Conservation (phyloP, 2,113 vertebrate genomes). For the Strix uralensis region DNA sequence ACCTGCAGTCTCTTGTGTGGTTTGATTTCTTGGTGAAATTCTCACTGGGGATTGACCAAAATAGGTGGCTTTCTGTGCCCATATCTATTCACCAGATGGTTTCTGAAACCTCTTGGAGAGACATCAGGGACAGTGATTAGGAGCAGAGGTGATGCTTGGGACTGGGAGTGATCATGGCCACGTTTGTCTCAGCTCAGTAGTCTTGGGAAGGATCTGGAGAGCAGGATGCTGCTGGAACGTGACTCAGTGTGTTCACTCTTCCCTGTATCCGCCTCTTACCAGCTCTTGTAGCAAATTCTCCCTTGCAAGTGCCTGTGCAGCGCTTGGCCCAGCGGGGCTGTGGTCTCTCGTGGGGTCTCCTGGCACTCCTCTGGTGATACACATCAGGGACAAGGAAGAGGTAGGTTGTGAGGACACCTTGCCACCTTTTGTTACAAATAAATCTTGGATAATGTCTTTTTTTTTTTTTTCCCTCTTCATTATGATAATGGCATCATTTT, state of each 20-base stretch:
- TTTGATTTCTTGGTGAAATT: background rate
- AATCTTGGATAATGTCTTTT: background rate
- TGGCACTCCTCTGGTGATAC: no score
- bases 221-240: background rate
- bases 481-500: background rate
- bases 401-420: background rate
- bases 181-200: rapidly evolving
- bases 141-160: background rate
- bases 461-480: background rate
- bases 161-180: rapidly evolving
- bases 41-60: background rate
- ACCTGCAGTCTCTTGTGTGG: rapidly evolving
- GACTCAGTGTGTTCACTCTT: rapidly evolving
- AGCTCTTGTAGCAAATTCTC: background rate
- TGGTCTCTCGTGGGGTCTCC: background rate
- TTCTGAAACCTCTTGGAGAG: background rate
- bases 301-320: background rate
- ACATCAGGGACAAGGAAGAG: rapidly evolving
- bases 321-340: background rate
- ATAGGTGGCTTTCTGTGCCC: rapidly evolving
- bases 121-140: background rate
- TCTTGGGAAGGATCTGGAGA: background rate
- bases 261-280: background rate
- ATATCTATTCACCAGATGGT: rapidly evolving
- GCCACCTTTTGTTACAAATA: background rate